Percentiles rank a stretch among this genome's conserved stretches.
Evolutionary conservation across 30 jellyfish, hydroid and myxozoan genomes (phyloP).

Genomic region (Chrysaora quinquecirrha): DNA sequence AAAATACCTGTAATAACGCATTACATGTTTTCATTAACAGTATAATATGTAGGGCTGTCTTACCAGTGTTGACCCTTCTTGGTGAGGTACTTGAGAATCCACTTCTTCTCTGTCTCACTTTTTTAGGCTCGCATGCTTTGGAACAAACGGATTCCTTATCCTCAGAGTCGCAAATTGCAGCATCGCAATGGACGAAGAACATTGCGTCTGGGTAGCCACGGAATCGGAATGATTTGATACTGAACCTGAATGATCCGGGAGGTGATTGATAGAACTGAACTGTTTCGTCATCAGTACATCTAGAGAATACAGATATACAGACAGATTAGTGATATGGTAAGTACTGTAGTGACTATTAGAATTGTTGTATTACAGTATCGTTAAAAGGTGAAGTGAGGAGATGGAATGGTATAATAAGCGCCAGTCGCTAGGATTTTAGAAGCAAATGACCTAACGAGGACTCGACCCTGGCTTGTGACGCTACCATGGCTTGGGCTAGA

Average conservation of each 20-base stretch:
- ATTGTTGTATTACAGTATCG: too few relatives aligned
- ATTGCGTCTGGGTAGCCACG: slow-evolving; percentile 40
- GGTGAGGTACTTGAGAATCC: not conserved
- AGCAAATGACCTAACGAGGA: too few relatives aligned
- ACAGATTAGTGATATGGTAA: too few relatives aligned
- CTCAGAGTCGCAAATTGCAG: slow-evolving; percentile 64
- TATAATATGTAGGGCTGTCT: not conserved
- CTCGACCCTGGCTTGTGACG: too few relatives aligned
- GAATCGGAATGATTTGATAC: slow-evolving; percentile 71
- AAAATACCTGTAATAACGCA: too few relatives aligned
- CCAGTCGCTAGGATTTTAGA: too few relatives aligned
- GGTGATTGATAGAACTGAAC: slow-evolving; percentile 60
- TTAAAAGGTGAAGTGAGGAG: too few relatives aligned
- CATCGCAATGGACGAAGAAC: slow-evolving; percentile 77
- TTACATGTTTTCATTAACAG: too few relatives aligned
- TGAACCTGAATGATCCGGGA: slow-evolving; percentile 41
- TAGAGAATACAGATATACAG: too few relatives aligned
- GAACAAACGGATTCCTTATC: slow-evolving; percentile 65
- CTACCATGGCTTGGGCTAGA: too few relatives aligned
- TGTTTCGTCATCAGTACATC: slow-evolving; percentile 72
- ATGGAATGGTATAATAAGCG: too few relatives aligned
- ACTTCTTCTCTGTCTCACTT: slow-evolving; percentile 6
- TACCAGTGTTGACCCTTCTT: slow-evolving; percentile 10
- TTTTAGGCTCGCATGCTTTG: slow-evolving; percentile 35
- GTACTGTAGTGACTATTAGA: too few relatives aligned